Conservation (phyloP, 2,888 invertebrate species). For the Adelphocoris suturalis region DNA sequence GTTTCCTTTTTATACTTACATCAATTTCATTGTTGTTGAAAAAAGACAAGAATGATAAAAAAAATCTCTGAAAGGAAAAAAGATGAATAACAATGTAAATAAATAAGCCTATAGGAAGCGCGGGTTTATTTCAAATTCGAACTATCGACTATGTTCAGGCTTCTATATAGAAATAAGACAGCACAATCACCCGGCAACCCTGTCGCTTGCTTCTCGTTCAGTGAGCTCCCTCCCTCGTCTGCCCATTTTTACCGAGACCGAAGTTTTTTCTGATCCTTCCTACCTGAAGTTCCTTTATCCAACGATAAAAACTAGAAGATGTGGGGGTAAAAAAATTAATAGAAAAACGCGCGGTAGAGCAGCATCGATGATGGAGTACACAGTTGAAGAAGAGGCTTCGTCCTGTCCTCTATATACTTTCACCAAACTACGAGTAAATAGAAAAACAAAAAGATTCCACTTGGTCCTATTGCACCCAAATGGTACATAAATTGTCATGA, state of each 20-base stretch:
- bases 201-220: neutral
- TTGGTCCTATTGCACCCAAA: too few species aligned
- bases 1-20: too few species aligned
- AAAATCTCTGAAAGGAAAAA: neutral
- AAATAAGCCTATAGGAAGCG: too few species aligned
- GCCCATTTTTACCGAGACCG: neutral
- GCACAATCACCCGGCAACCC: neutral
- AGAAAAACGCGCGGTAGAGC: conserved; percentile 12
- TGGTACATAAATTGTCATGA: too few species aligned
- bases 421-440: too few species aligned
- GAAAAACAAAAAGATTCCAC: too few species aligned
- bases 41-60: too few species aligned
- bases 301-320: neutral
- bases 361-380: neutral
- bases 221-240: neutral
- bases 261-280: neutral
- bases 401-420: neutral
- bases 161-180: neutral
- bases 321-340: neutral
- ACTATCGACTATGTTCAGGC: neutral
- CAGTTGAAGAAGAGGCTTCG: neutral
- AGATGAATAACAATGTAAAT: neutral
- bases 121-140: conserved; percentile 28
- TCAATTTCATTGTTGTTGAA: too few species aligned
- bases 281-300: conserved; percentile 15